Conservation (phyloP, 2,888 invertebrate species). For the Rhagonycha fulva region DNA sequence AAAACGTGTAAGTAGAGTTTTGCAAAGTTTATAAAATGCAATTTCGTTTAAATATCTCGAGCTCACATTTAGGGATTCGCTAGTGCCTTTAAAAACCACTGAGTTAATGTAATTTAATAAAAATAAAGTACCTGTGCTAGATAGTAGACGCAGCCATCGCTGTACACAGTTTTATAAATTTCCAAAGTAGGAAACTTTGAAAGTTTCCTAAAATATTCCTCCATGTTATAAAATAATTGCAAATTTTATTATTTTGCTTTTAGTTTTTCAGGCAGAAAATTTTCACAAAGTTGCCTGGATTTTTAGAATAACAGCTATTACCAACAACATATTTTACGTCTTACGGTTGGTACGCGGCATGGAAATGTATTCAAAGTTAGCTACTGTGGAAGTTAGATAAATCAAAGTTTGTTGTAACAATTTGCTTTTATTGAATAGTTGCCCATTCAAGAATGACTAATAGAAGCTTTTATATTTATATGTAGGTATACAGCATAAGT, state of each 20-base stretch:
- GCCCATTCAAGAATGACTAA: constrained; percentile 6
- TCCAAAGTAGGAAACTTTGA: not conserved
- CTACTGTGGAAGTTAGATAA: constrained; percentile 5
- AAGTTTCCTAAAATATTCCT: not conserved
- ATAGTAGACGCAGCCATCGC: not conserved
- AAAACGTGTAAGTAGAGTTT: not conserved
- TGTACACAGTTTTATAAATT: not conserved
- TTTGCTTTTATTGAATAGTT: constrained; percentile 9
- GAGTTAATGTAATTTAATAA: not conserved
- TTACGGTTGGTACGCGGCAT: not conserved
- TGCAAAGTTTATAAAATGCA: not conserved
- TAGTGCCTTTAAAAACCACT: not conserved
- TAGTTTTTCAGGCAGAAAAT: not conserved
- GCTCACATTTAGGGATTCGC: not conserved
- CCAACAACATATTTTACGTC: not conserved
- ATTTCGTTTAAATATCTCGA: not conserved
- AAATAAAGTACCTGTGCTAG: not conserved
- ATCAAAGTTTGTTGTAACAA: constrained; percentile 12
- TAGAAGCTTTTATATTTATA: not conserved
- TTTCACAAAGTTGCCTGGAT: not conserved
- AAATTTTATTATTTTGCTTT: not conserved
- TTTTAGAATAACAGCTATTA: not conserved
- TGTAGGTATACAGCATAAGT: not conserved
- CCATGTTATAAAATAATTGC: not conserved
- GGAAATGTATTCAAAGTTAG: constrained; percentile 12